Base-by-base conservation (phyloP, 2,888 invertebrate species). In the Ormyrus thymus region DNA sequence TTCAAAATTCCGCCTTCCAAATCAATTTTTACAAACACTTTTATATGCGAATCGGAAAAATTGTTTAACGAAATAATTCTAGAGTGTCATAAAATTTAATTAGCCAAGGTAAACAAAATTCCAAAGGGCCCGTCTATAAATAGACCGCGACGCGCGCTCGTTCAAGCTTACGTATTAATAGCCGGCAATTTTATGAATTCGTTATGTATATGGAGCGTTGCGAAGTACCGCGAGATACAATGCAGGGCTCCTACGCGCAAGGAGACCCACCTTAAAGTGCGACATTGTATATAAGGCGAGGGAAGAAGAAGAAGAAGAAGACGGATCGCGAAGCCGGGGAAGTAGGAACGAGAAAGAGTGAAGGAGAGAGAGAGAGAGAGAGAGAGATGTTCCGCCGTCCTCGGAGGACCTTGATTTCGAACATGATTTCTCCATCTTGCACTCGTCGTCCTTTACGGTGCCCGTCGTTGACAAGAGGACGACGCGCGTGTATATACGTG, bases 351-450 rank as follows among this genome's bases (percentile, higher is more conserved):
- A 29, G 4, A 29, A n/a, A n/a, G n/a, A n/a, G n/a, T n/a, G n/a
- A n/a, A n/a, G n/a, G n/a, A n/a, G 3, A 29, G 29, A 29, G 29
- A 29, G 29, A 45, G 11, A 29, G 58, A 58, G 58, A 73, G 51
- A 73, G 58, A 65, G 56, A 73, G 56, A 51, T 65, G 56, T 65
- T 65, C 15, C 50, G 29, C 73, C 59, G 58, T 48, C 51, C 59
- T 50, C 58, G 51, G 59, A 50, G 65, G 74, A 68, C 75, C 75
- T 75, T 75, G 75, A 75, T 75, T 75, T 75, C 59, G 66, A 75
- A 75, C 66, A 75, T 68, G 75, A 75, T 75, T 75, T 75, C 66
- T 75, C 75, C 75, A 75, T 75, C 75, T 61, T 66, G 50, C 59
- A 66, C 65, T 61, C 56, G 64, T 73, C 65, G 48, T 15, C 46